A percentile compares a stretch with the other conserved stretches of the same genome.
Conservation (phyloP, 2,113 vertebrate genomes). For the Lampris incognitus region DNA sequence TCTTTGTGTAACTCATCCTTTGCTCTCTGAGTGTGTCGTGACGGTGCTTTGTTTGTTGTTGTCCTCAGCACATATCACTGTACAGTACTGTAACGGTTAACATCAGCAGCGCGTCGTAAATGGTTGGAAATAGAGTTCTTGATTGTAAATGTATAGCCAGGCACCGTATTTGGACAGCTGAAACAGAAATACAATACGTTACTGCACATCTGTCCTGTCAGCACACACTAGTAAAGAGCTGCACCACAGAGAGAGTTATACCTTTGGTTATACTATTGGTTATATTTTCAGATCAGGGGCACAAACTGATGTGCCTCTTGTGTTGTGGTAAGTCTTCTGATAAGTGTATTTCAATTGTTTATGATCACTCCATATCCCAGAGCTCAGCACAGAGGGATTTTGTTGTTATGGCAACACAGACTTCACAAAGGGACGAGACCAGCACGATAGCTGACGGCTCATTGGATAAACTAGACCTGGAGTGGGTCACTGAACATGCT, state of each 20-base stretch:
- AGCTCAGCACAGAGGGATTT: constrained; percentile 89
- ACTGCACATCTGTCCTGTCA: too few species aligned
- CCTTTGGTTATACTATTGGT: too few species aligned
- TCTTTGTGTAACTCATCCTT: background rate
- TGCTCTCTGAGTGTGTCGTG: background rate
- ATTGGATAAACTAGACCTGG: constrained; percentile 69
- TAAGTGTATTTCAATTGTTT: too few species aligned
- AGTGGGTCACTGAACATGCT: constrained; percentile 90
- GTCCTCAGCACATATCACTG: background rate
- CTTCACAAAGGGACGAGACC: constrained; percentile 84
- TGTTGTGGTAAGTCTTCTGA: too few species aligned
- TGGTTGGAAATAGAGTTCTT: too few species aligned
- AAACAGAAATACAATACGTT: background rate
- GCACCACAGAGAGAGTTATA: too few species aligned
- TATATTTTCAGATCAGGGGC: too few species aligned
- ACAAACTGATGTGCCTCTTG: too few species aligned
- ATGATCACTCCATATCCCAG: constrained; percentile 66
- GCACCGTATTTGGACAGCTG: background rate
- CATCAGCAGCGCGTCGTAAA: background rate
- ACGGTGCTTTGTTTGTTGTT: background rate
- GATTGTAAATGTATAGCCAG: background rate
- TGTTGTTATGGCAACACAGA: constrained; percentile 86
- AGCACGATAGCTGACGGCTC: constrained; percentile 10
- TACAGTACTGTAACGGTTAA: background rate
- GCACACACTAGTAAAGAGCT: too few species aligned